Evolutionary conservation across 2,113 vertebrate species (phyloP), one percentile per base, ranked within the genome.

Genomic region (Brachirus orientalis): DNA sequence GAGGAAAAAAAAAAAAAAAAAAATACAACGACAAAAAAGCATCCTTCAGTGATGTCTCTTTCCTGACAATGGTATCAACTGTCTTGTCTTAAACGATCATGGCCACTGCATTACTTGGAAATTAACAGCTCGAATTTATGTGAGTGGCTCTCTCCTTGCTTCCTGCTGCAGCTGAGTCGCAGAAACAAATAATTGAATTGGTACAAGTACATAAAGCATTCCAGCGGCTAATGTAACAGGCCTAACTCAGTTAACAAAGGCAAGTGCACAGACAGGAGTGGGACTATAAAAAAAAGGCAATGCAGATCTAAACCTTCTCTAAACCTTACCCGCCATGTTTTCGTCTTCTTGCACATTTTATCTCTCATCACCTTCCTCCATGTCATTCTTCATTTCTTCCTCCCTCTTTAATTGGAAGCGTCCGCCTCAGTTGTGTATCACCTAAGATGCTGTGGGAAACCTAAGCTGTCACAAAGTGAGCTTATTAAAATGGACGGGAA

Each of bases 111-210:
- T 95, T 94, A 95, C 94, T 94, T 84, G 91, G 93, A 94, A 95
- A 96, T 96, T 95, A 95, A 92, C 93, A 92, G 83, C 85, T 75
- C 77, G 91, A 93, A 95, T 96, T 95, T 94, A 94, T 93, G 90
- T 91, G 90, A 92, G 89, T 90, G 89, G 85, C 83, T 94, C 60
- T 17, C 36, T 60, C 10, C 37, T 60, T 85, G 66, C 83, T 88
- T 87, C 91, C 88, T 82, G 85, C 73, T 41, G 63, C 79, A 74
- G 87, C 86, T 75, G 87, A 87, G 83, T 90, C 90, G 88, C 83
- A 91, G 91, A 94, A 88, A 94, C 93, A 94, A 95, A 94, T 92
- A 93, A 93, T 94, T 94, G 92, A 94, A 96, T 95, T 95, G 91
- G 88, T 93, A 83, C 82, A 81, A 95, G 94, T 92, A 87, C 89